Percentiles rank a stretch among this genome's conserved stretches.
Conservation (phyloP, 2,797 vertebrate genomes). For the Pempheris klunzingeri region DNA sequence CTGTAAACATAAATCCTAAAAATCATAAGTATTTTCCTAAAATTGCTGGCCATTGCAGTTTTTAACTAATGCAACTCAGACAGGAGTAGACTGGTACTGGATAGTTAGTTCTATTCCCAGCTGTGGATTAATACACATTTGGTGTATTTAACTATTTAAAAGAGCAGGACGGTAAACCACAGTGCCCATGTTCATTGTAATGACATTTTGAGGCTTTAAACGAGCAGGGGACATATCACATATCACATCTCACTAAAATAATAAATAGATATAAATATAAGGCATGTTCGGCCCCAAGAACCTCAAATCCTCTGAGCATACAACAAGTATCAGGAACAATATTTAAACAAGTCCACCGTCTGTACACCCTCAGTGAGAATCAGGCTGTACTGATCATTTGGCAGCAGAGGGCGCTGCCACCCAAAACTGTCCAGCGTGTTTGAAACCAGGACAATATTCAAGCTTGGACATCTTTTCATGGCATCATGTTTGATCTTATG, state of each 20-base stretch:
- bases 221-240: background rate
- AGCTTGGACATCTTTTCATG: slow-evolving; percentile 23
- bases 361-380: background rate
- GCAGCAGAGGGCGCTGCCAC: slow-evolving; percentile 74
- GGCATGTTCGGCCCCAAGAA: background rate
- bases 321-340: background rate
- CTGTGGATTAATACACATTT: background rate
- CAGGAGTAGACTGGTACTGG: background rate
- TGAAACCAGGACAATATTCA: slow-evolving; percentile 13
- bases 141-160: background rate
- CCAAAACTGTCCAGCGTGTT: slow-evolving; percentile 22
- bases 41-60: background rate
- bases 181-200: background rate
- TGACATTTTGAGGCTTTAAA: slow-evolving; percentile 5
- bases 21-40: background rate
- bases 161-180: background rate
- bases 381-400: background rate
- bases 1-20: background rate
- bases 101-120: background rate
- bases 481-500: slow-evolving; percentile 35
- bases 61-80: background rate
- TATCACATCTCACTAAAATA: background rate
- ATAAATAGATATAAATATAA: background rate
- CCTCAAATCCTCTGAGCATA: background rate
- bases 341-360: too few species aligned